Base-by-base conservation (phyloP, 2,797 vertebrate genomes). In the Menidia menidia region DNA sequence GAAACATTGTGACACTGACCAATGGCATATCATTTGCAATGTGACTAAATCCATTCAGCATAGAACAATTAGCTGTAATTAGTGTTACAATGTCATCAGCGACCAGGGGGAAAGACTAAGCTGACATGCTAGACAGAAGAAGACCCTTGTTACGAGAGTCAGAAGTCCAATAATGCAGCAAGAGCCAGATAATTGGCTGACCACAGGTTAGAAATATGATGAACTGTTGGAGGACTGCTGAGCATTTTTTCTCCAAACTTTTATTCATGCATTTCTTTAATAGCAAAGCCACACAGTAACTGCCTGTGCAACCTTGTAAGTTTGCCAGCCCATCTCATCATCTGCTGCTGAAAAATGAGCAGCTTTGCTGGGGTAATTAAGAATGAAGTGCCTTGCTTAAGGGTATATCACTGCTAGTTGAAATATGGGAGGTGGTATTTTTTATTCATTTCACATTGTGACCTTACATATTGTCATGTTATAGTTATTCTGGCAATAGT, bases 61-160 rank as follows among this genome's bases (percentile, higher is more conserved):
- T 85, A 88, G 90, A 89, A 86, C 92, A 92, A 93, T 93, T 93
- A 91, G 86, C 84, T 73, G 81, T 94, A 94, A 94, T 94, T 93
- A 94, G 91, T 88, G 83, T 89, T 92, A 90, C 91, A 92, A 88
- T 93, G 90, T 93, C 91, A 93, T 88, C 78, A 87, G 86, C 79
- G 71, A 90, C 88, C 88, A 82, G 82, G 80, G 89, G 90, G 88
- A 90, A 80, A 87, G 89, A 87, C 81, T 80, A 75, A 86, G 83
- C 84, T 85, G 89, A 90, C 87, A 89, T 80, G 82, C 78, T 64
- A 80, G 71, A 77, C 71, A 85, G 84, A 91, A 79, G 78, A 87
- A 70, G 77, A 81, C 85, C 70, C 85, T 82, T 84, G 85, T 90
- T 85, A 80, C 4, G 64, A 82, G 84, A 80, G 81, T 87, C 87